phyloP scores from a whole-genome alignment of 2,888 invertebrate genomes.

The Melinaea marsaeus region DNA sequence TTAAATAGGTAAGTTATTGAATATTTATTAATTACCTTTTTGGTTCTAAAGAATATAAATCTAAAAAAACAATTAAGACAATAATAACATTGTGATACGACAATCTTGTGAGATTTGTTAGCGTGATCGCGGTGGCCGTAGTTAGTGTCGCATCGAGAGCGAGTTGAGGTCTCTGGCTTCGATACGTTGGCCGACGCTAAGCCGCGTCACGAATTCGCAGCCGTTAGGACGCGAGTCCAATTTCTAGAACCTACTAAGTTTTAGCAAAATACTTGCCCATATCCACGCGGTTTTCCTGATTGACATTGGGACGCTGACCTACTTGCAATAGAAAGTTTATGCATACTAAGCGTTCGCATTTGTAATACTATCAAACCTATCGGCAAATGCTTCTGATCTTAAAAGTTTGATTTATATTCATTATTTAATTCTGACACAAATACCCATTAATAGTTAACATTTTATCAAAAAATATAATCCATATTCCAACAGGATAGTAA shows the following conservation, averaged over 20 bases:
- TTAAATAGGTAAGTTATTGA: conserved; percentile 25
- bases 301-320: conserved; percentile 39
- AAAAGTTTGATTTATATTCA: conserved; percentile 6
- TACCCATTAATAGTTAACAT: not conserved
- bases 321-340: conserved; percentile 42
- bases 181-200: conserved; percentile 61
- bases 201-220: conserved; percentile 61
- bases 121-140: conserved; percentile 57
- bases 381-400: not conserved
- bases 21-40: conserved; percentile 7
- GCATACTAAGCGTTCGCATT: conserved; percentile 21
- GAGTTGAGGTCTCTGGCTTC: conserved; percentile 40
- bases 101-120: conserved; percentile 48
- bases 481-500: too few species aligned
- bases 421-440: not conserved
- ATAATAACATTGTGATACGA: conserved; percentile 16
- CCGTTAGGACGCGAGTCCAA: conserved; percentile 51
- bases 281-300: conserved; percentile 33
- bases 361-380: conserved; percentile 2
- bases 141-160: conserved; percentile 35
- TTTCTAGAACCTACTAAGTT: conserved; percentile 55
- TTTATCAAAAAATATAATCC: too few species aligned
- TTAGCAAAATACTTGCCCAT: conserved; percentile 17
- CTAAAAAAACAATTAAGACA: not conserved
- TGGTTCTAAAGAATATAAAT: not conserved